Conservation (phyloP, 2,888 invertebrate genomes). For the Tipula unca region DNA sequence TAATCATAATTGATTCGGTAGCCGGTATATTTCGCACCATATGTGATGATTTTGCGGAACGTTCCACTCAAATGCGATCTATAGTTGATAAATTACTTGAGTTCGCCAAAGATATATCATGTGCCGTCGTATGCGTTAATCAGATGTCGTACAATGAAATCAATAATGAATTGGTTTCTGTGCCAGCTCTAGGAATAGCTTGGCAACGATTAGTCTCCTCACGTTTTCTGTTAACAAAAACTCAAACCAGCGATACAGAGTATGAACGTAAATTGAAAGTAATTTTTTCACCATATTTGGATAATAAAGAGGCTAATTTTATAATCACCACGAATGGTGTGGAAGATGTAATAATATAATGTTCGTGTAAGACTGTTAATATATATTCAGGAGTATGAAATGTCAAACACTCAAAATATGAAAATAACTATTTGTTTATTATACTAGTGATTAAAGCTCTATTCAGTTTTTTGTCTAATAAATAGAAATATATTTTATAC, state of each 20-base stretch:
- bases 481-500: not conserved
- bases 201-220: slow-evolving; percentile 59
- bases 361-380: too few relatives aligned
- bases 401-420: not conserved
- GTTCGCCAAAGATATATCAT: slow-evolving; percentile 46
- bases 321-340: slow-evolving; percentile 45
- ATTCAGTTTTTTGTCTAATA: not conserved
- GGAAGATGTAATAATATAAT: slow-evolving; percentile 20
- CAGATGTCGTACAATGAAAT: slow-evolving; percentile 47
- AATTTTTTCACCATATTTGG: slow-evolving; percentile 51
- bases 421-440: too few relatives aligned
- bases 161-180: slow-evolving; percentile 27
- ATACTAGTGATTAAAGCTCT: too few relatives aligned
- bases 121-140: slow-evolving; percentile 60
- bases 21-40: slow-evolving; percentile 58
- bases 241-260: slow-evolving; percentile 29
- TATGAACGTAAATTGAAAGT: slow-evolving; percentile 45
- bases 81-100: slow-evolving; percentile 49
- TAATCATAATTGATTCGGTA: slow-evolving; percentile 65
- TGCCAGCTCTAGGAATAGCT: slow-evolving; percentile 54
- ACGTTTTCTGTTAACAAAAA: slow-evolving; percentile 45
- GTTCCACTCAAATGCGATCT: slow-evolving; percentile 49
- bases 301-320: slow-evolving; percentile 43
- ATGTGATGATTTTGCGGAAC: slow-evolving; percentile 38
- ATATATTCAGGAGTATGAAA: not conserved